Base-by-base conservation (phyloP, 2,113 vertebrate species). In the Odocoileus virginianus region DNA sequence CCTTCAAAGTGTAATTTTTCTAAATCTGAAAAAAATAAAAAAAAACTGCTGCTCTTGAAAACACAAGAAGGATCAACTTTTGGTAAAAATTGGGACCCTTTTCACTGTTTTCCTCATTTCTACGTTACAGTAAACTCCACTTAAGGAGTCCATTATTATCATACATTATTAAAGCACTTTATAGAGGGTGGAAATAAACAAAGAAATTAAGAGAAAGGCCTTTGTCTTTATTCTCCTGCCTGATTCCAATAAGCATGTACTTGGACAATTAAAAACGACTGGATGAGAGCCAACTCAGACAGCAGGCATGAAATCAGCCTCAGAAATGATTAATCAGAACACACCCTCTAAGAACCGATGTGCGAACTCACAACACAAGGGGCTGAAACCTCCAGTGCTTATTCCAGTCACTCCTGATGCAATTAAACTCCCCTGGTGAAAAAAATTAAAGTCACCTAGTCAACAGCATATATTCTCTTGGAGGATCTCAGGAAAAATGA, bases 41-140 rank as follows among this genome's bases (percentile, higher is more conserved):
- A 74, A 47, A 21, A 52, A 76, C 36, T 2, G n/a, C 45, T 91
- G 30, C 95, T 95, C 43, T 90, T 11, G 74, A 71, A 54, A 86
- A 94, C 9, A 90, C 6, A 64, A n/a, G 83, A 95, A 74, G 71
- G 2, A 78, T 83, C 81, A 92, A 84, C 58, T 81, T 98, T 90
- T 88, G 82, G 78, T 91, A 94, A 95, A 94, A 97, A 81, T 14
- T 92, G 57, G 74, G 86, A 96, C 96, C 94, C 3, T 17, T 97
- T 96, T 71, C 71, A 92, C 81, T 40, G 40, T 2, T 87, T 89
- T 91, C 90, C 91, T 83, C 88, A 21, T 54, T 96, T 95, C 94
- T 96, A 97, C n/a, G 88, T 33, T 36, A 95, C 0, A 87, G 17
- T 14, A 85, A 85, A 50, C 40, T 40, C 47, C 17, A 55, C 30